Percentiles rank a stretch among this genome's conserved stretches.
These are phyloP conservation scores for Trichogramma pretiosum DNA, from an alignment of 1,140 invertebrate species.

Conservation along the genomic window DNA sequence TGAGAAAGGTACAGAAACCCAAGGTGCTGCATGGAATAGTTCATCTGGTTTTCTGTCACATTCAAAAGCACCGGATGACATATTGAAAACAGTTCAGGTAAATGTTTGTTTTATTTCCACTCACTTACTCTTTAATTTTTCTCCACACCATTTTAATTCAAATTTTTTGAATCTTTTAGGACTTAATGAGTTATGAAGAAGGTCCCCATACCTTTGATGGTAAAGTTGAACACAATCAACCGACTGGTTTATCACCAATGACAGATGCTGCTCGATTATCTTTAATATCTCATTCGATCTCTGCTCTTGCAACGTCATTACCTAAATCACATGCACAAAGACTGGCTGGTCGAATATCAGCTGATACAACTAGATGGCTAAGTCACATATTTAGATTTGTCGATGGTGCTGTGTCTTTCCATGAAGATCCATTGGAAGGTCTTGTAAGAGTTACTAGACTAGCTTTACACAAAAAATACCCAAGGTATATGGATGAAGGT, in stretches of 20 bases:
- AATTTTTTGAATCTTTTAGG: conserved; percentile 33
- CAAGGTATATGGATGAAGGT: conserved; percentile 71
- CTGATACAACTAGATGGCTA: conserved; percentile 69
- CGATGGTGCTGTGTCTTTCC: conserved; percentile 65
- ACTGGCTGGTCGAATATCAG: conserved; percentile 60
- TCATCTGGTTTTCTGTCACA: conserved; percentile 39
- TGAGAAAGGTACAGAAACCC: conserved; percentile 43
- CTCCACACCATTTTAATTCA: neutral
- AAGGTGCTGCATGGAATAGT: conserved; percentile 42
- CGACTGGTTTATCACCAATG: conserved; percentile 44
- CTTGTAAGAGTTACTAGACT: conserved; percentile 67
- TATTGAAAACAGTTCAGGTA: conserved; percentile 43
- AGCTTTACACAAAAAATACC: conserved; percentile 72
- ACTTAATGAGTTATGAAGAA: conserved; percentile 45
- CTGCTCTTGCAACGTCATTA: conserved; percentile 63
- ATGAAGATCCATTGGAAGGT: conserved; percentile 70
- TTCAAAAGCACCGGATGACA: conserved; percentile 36
- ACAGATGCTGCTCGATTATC: conserved; percentile 57
- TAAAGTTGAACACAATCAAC: conserved; percentile 26
- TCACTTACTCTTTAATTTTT: neutral
- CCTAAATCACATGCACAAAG: conserved; percentile 61
- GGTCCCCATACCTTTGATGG: conserved; percentile 32
- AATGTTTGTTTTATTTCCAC: too few species aligned
- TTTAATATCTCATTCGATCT: conserved; percentile 64
- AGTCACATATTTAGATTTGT: conserved; percentile 65